These are phyloP conservation scores for Toxotes chatareus DNA, from an alignment of 2,113 vertebrate genomes.

Conservation along the genomic window DNA sequence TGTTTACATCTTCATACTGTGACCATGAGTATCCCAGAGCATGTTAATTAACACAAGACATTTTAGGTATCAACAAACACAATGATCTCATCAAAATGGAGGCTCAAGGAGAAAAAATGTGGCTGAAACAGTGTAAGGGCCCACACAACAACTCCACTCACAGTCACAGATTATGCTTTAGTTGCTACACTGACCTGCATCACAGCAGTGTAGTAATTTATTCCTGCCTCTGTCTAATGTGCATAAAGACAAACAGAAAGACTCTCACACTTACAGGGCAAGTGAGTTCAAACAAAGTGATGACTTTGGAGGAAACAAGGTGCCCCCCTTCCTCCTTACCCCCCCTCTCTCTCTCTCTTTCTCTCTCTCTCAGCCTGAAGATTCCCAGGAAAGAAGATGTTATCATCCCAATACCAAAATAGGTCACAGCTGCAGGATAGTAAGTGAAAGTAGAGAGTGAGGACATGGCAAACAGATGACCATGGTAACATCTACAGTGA, in stretches of 20 bases:
- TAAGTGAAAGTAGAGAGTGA: background rate
- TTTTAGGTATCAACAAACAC: background rate
- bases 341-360: background rate
- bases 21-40: background rate
- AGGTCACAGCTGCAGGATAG: conserved; percentile 34
- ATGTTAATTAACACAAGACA: background rate
- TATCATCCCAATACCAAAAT: conserved; percentile 52
- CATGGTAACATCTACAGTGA: background rate
- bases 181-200: background rate
- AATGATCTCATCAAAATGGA: background rate
- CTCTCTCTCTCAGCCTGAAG: background rate
- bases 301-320: background rate
- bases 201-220: background rate
- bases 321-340: no score
- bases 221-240: background rate
- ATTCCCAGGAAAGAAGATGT: conserved; percentile 43
- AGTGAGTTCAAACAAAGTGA: conserved; percentile 21
- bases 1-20: conserved; percentile 18
- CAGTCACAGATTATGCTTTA: no score
- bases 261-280: background rate
- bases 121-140: no score
- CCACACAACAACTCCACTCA: no score
- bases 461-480: background rate
- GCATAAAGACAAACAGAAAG: conserved; percentile 3
- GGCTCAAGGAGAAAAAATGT: background rate